Evolutionary conservation across 2,113 vertebrate species (phyloP).

Genomic region (Steatornis caripensis): DNA sequence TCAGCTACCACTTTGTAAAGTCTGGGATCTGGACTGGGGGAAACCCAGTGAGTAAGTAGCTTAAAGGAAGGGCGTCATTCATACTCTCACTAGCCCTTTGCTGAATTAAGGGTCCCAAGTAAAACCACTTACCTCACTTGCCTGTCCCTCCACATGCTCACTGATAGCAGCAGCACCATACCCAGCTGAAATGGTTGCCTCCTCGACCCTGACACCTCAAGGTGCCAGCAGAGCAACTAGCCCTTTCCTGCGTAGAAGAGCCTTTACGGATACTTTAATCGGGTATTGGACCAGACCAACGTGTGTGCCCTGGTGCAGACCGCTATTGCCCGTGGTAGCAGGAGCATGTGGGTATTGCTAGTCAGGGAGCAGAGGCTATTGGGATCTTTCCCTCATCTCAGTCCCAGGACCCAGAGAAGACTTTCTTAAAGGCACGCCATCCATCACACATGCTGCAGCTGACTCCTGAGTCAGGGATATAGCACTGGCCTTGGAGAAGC

Average conservation of each 20-base stretch:
- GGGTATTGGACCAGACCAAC: not conserved
- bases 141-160: not conserved
- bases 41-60: not conserved
- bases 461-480: not conserved
- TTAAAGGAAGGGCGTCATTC: not conserved
- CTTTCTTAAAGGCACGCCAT: not conserved
- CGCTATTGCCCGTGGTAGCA: not conserved
- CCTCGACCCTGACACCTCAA: not conserved
- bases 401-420: not conserved
- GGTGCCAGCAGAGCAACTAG: not conserved
- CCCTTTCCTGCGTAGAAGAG: not conserved
- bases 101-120: not conserved
- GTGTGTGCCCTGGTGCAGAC: accelerated
- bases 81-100: not conserved
- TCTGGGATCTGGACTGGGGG: not conserved
- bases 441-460: not conserved
- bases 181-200: not conserved
- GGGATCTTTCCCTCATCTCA: not conserved
- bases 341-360: not conserved
- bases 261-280: not conserved
- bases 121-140: not conserved
- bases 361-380: not conserved
- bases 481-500: not conserved
- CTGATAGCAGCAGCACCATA: not conserved
- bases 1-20: not conserved